phyloP scores from a whole-genome alignment of 2,113 vertebrate genomes.

The Spilogale gracilis region DNA sequence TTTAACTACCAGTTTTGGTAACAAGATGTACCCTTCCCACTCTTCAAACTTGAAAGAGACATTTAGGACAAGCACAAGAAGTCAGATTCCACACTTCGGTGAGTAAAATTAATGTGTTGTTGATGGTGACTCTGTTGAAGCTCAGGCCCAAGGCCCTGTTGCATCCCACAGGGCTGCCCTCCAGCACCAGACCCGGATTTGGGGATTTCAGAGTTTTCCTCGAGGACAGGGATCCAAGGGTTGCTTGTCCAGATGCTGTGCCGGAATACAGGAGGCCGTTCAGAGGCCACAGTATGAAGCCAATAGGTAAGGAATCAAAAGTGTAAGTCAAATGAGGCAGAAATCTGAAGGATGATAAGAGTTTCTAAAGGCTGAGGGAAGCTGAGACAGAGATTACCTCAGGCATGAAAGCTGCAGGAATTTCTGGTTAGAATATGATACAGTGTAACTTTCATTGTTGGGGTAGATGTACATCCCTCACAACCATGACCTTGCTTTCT shows the following conservation, averaged over 20 bases:
- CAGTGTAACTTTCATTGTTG: background rate
- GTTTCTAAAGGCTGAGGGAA: background rate
- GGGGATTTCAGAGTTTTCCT: background rate
- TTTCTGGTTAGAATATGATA: background rate
- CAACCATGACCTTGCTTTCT: background rate
- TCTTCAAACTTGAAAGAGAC: constrained; percentile 41
- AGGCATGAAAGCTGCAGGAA: background rate
- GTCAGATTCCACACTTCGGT: constrained; percentile 37
- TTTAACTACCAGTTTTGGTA: constrained; percentile 21
- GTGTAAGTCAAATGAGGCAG: background rate
- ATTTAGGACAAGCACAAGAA: constrained; percentile 27
- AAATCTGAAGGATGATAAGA: background rate
- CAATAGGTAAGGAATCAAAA: constrained; percentile 41
- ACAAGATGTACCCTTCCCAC: background rate
- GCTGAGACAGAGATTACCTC: background rate
- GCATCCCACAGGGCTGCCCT: background rate
- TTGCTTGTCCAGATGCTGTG: background rate
- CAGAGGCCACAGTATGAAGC: background rate
- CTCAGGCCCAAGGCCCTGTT: background rate
- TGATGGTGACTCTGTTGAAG: background rate
- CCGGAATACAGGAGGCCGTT: background rate
- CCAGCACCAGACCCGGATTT: background rate
- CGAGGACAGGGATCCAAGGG: background rate
- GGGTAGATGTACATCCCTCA: background rate
- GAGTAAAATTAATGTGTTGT: constrained; percentile 25